Percentiles rank a stretch among this genome's conserved stretches.
Conservation (phyloP, 2,113 vertebrate genomes). For the Pogona vitticeps region DNA sequence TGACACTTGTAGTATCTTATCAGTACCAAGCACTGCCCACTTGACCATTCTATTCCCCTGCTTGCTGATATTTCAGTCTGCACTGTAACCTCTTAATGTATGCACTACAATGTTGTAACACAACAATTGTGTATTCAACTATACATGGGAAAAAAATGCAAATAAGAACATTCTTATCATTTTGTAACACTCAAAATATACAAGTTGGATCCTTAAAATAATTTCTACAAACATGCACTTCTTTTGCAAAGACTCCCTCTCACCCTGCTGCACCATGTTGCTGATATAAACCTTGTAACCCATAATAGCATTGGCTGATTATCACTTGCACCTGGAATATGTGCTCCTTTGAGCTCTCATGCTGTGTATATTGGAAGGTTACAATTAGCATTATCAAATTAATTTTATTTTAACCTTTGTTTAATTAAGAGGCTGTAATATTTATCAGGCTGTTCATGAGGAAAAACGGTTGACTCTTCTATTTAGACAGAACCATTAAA, state of each 20-base stretch:
- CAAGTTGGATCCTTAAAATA: background rate
- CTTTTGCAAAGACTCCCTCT: background rate
- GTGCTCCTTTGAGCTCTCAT: conserved; percentile 43
- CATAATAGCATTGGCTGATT: conserved; percentile 47
- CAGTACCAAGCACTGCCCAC: background rate
- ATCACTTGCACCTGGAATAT: conserved; percentile 36
- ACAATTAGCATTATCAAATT: conserved; percentile 63
- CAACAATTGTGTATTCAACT: background rate
- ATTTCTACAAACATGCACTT: background rate
- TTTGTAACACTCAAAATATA: conserved; percentile 9
- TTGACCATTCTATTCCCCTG: conserved; percentile 3
- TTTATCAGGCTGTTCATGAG: conserved; percentile 41
- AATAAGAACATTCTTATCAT: background rate
- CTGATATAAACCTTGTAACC: conserved; percentile 55
- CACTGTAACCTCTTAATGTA: background rate
- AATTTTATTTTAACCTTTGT: conserved; percentile 57
- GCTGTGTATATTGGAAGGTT: conserved; percentile 37
- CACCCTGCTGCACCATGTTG: background rate
- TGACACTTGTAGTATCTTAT: background rate
- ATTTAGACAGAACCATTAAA: background rate
- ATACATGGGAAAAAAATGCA: conserved; percentile 11
- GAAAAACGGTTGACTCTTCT: conserved; percentile 18
- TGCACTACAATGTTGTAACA: background rate
- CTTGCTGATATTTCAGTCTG: background rate
- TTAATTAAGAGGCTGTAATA: conserved; percentile 55